These are phyloP conservation scores for Gastrophryne carolinensis DNA, from an alignment of 2,797 vertebrate species.

Conservation along the genomic window DNA sequence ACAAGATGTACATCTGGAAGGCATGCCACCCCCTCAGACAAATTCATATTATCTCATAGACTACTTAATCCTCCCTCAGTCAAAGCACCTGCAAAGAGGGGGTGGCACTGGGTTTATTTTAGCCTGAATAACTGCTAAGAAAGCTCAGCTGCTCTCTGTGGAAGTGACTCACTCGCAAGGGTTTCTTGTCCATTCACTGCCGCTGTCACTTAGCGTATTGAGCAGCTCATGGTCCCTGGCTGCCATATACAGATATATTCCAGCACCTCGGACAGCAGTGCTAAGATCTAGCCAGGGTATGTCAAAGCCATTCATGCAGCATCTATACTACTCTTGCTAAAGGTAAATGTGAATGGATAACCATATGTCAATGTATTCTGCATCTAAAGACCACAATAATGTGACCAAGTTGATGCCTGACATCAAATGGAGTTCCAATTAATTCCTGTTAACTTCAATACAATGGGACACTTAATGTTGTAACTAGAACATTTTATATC, in stretches of 20 bases:
- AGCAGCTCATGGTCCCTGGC: neutral
- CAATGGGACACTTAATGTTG: no score
- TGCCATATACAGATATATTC: neutral
- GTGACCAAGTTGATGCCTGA: no score
- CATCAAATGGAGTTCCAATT: no score
- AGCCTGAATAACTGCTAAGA: conserved; percentile 7
- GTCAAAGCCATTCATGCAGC: no score
- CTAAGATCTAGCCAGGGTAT: neutral
- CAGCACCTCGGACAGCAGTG: conserved; percentile 36
- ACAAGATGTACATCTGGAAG: conserved; percentile 31
- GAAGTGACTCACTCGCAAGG: conserved; percentile 29
- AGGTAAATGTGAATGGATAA: no score
- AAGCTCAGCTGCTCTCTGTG: conserved; percentile 34
- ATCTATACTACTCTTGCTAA: no score
- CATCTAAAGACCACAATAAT: no score
- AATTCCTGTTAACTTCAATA: no score
- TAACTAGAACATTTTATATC: no score
- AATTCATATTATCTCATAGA: conserved; percentile 29
- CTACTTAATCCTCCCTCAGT: conserved; percentile 20
- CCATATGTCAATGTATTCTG: no score
- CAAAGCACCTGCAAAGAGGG: conserved; percentile 44
- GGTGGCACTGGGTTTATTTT: conserved; percentile 37
- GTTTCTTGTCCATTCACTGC: conserved; percentile 5
- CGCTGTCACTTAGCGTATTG: neutral
- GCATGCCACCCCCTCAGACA: conserved; percentile 26